Evolutionary conservation across 2,113 vertebrate species (phyloP), one percentile per base, ranked within the genome.

Genomic region (Mus spicilegus): DNA sequence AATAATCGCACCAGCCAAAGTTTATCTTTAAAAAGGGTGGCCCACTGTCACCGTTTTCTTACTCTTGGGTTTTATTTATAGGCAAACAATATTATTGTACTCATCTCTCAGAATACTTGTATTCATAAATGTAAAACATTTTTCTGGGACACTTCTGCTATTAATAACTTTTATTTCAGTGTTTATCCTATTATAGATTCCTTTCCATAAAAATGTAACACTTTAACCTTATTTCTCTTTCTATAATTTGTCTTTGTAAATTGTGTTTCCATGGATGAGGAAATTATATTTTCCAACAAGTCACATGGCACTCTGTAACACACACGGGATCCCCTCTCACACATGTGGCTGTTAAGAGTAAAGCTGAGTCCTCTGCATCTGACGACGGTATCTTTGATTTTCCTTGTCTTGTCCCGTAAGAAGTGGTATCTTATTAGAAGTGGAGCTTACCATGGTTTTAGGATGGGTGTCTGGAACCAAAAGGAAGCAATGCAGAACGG

Each of bases 141-240:
- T 93, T 93, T 93, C 75, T 93, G 49, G 33, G 16, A 17, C 49
- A 54, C 82, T 93, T 97, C 73, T 72, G 51, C 10, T 75, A 33
- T 42, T 69, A 84, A 17, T 95, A 56, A 70, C 75, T 89, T 96
- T 93, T 87, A 75, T 39, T 92, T 92, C 70, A 26, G 39, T 69
- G 6, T 81, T 96, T 12, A 36, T 94, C 28, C 70, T 94, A 54
- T 54, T 86, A 49, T 65, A 63, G 28, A 28, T 46, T 72, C 75
- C 24, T 92, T 92, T 17, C 28, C 39, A 46, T 73, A 49, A 88
- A 88, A 4, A 89, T 46, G 76, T 92, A 90, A 19, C 26, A 49
- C 75, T 73, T 87, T 94, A 72, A 61, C 16, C 63, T 91, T 67
- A 12, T 76, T 13, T 94, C 28, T 58, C 39, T 67, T 78, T 58